Evolutionary conservation across 2,888 invertebrate species (phyloP), one percentile per base, ranked within the genome.

Genomic region (Onchidella celtica): DNA sequence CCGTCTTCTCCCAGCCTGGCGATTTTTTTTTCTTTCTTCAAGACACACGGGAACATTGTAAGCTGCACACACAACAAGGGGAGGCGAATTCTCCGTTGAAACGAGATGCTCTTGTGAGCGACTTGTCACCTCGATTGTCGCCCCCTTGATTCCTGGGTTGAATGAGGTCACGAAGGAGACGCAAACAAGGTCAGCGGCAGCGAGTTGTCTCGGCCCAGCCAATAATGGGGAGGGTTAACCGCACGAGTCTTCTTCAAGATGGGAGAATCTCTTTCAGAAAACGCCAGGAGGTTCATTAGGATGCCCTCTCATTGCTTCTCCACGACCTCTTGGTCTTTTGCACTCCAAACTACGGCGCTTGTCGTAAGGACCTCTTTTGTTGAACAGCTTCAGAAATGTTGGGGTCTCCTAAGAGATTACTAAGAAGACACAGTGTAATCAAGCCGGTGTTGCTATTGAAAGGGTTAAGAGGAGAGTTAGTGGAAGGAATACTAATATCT

Each of bases 211-310:
- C 29, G 63, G 32, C 24, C 65, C 40, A 65, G 40, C 65, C 47
- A 47, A 47, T 47, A 75, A 75, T n/a, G 47, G 47, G 24, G 21
- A 40, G 32, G 6, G 75, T 47, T 65, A 38, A 65, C 75, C 65
- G 65, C 65, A 75, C 65, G 65, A 73, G 65, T 38, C 63, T 1
- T 38, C 47, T 75, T 75, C 75, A 75, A 75, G 75, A 75, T 75
- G 63, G 75, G 75, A 47, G 55, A 65, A 65, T 38, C 40, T 65
- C 47, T 32, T 29, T 65, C 65, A 65, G 21, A 47, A 73, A 24
- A 11, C 34, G 47, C 47, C 17, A 63, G 63, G 63, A 47, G 65
- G n/a, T 75, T 75, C 75, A 75, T 75, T 75, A 75, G 47, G 47
- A 65, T 63, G 75, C 75, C 75, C 75, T 47, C 75, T 75, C 65